Percentiles rank a stretch among this genome's conserved stretches.
Evolutionary conservation across 2,888 invertebrate species (phyloP).

Genomic region (Drosophila suboccidentalis): DNA sequence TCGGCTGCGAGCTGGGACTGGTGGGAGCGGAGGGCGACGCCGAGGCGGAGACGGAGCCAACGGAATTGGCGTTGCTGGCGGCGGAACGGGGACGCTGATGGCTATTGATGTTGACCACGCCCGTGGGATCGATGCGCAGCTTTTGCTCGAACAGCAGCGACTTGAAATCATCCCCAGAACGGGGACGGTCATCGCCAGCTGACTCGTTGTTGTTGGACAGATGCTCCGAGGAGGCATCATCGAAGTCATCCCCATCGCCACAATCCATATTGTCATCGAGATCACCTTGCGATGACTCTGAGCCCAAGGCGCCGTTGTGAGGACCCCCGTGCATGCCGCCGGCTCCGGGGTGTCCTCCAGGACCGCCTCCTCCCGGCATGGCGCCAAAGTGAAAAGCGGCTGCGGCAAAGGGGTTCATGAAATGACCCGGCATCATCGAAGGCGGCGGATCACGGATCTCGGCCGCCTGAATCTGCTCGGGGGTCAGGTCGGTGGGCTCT

Average conservation of each 20-base stretch:
- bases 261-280: constrained; percentile 85
- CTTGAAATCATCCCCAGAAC: constrained; percentile 84
- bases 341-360: constrained; percentile 46
- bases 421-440: constrained; percentile 85
- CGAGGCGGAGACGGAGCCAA: constrained; percentile 74
- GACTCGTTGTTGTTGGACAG: constrained; percentile 83
- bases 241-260: constrained; percentile 84
- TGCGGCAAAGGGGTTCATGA: constrained; percentile 85
- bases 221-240: constrained; percentile 84
- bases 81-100: constrained; percentile 73
- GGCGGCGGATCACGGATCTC: constrained; percentile 93
- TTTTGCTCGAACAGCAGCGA: constrained; percentile 85
- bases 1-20: constrained; percentile 74
- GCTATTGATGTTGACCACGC: constrained; percentile 73
- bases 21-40: constrained; percentile 76
- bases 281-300: constrained; percentile 85
- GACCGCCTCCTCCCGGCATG: constrained; percentile 74
- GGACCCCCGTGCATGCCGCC: constrained; percentile 47
- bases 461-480: constrained; percentile 94
- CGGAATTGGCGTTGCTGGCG: constrained; percentile 77
- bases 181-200: constrained; percentile 79
- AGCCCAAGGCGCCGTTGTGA: constrained; percentile 83
- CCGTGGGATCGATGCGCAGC: constrained; percentile 83
- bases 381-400: constrained; percentile 85
- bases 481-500: constrained; percentile 93